These are phyloP conservation scores for Andrena bicolor DNA, from an alignment of 2,888 invertebrate species.

Conservation along the genomic window DNA sequence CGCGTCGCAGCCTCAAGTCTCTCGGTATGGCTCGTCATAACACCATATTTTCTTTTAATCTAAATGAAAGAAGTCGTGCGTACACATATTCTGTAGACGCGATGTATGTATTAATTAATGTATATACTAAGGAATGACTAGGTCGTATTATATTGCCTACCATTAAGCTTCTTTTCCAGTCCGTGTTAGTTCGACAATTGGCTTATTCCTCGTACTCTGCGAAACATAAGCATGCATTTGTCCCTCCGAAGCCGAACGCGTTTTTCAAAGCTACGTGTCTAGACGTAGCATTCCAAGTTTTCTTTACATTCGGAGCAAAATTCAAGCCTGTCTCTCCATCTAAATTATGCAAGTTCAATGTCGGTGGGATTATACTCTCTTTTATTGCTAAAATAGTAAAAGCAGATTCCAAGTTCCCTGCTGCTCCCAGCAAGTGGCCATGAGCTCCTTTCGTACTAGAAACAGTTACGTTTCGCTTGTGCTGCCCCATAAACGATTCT, in stretches of 20 bases:
- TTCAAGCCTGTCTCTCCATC: slow-evolving; percentile 88
- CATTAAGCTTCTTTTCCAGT: slow-evolving; percentile 35
- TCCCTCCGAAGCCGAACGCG: slow-evolving; percentile 99
- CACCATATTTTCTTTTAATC: slow-evolving; percentile 29
- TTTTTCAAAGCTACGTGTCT: slow-evolving; percentile 95
- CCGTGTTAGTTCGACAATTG: slow-evolving; percentile 18
- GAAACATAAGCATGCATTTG: slow-evolving; percentile 95
- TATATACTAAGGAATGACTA: slow-evolving; percentile 57
- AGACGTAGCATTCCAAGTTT: slow-evolving; percentile 87
- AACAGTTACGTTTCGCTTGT: slow-evolving; percentile 88
- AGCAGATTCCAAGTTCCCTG: slow-evolving; percentile 97
- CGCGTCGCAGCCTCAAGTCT: slow-evolving; percentile 20
- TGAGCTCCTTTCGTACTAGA: slow-evolving; percentile 98
- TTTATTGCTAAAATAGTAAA: slow-evolving; percentile 94
- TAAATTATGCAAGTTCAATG: slow-evolving; percentile 92
- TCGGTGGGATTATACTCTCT: slow-evolving; percentile 93
- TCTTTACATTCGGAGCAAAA: slow-evolving; percentile 88
- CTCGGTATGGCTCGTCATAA: slow-evolving; percentile 21
- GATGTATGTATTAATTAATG: slow-evolving; percentile 54
- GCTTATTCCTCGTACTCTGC: slow-evolving; percentile 82
- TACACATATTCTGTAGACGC: slow-evolving; percentile 11
- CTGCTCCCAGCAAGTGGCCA: slow-evolving; percentile 98
- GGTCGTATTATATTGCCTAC: slow-evolving; percentile 40
- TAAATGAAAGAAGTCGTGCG: slow-evolving; percentile 34
- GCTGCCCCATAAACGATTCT: slow-evolving; percentile 89